A percentile compares a stretch with the other conserved stretches of the same genome.
Evolutionary conservation across 1,140 invertebrate species (phyloP).

Genomic region (Drosophila lacteicornis): DNA sequence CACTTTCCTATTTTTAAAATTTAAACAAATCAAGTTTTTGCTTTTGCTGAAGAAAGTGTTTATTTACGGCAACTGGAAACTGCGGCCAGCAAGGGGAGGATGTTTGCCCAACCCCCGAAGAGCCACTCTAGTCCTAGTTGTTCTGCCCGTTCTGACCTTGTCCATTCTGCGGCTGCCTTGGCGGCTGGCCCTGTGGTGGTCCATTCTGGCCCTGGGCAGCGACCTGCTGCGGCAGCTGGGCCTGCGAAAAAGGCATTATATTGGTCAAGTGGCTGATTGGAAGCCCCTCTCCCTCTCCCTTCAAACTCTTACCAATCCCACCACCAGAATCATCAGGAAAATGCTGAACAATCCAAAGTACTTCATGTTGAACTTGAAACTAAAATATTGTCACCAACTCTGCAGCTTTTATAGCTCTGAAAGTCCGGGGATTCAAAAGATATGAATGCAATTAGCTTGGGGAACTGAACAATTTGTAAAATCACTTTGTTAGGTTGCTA

Average conservation of each 20-base stretch:
- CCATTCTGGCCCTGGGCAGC: constrained; percentile 33
- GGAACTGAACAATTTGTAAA: constrained; percentile 16
- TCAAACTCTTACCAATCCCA: constrained; percentile 55
- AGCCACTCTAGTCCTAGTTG: constrained; percentile 9
- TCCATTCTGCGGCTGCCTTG: constrained; percentile 30
- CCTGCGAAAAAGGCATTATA: constrained; percentile 21
- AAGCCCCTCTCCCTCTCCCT: neutral
- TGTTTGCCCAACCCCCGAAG: neutral
- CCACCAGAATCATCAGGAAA: constrained; percentile 49
- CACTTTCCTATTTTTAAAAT: neutral
- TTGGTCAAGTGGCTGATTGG: constrained; percentile 1
- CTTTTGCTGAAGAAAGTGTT: constrained; percentile 22
- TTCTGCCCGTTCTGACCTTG: constrained; percentile 35
- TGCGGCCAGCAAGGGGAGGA: neutral
- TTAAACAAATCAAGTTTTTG: neutral
- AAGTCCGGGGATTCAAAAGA: neutral
- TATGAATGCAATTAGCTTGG: constrained; percentile 5
- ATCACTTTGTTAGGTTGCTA: constrained; percentile 12
- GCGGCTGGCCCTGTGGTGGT: constrained; percentile 25
- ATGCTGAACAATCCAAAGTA: constrained; percentile 63
- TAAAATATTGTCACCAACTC: constrained; percentile 10
- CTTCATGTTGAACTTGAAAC: constrained; percentile 56
- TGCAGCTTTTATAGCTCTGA: constrained; percentile 44
- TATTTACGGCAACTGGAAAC: constrained; percentile 16
- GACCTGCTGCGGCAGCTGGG: constrained; percentile 38